These are phyloP conservation scores for Hyles vespertilio DNA, from an alignment of 1,140 invertebrate species.

Conservation along the genomic window DNA sequence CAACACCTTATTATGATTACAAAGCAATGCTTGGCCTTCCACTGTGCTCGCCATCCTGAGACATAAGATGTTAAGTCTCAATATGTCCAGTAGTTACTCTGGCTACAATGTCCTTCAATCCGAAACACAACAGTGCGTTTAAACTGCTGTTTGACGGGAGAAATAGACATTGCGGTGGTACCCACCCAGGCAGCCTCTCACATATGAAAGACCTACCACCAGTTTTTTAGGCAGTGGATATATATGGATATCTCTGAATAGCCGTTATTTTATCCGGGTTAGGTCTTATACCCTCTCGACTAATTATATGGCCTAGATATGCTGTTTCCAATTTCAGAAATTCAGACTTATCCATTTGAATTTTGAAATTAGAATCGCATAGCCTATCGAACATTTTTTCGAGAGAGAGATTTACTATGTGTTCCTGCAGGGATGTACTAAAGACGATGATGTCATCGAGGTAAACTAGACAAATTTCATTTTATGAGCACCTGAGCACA, in stretches of 20 bases:
- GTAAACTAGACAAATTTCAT: conserved; percentile 5
- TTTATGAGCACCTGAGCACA: conserved; percentile 5
- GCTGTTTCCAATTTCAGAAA: conserved; percentile 9
- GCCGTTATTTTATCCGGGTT: conserved; percentile 11
- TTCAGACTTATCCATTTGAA: conserved; percentile 10
- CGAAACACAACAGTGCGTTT: no score
- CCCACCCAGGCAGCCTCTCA: no score
- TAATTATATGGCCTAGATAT: conserved; percentile 11
- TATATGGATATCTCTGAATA: conserved; percentile 29
- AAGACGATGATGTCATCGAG: conserved; percentile 8
- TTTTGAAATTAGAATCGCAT: conserved; percentile 12
- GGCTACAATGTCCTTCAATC: no score
- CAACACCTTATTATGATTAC: no score
- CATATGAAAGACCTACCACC: no score
- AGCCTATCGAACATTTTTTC: conserved; percentile 9
- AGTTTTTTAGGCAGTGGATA: conserved; percentile 37
- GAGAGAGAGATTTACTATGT: conserved; percentile 10
- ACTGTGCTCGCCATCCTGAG: no score
- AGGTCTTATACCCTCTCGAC: conserved; percentile 7
- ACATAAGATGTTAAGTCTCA: no score
- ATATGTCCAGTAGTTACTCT: no score
- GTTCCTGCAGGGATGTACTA: conserved; percentile 9
- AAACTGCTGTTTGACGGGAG: no score
- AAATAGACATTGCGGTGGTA: no score
- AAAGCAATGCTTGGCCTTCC: no score